phyloP scores from a whole-genome alignment of 2,888 invertebrate genomes.

The Platycheirus rosarum region DNA sequence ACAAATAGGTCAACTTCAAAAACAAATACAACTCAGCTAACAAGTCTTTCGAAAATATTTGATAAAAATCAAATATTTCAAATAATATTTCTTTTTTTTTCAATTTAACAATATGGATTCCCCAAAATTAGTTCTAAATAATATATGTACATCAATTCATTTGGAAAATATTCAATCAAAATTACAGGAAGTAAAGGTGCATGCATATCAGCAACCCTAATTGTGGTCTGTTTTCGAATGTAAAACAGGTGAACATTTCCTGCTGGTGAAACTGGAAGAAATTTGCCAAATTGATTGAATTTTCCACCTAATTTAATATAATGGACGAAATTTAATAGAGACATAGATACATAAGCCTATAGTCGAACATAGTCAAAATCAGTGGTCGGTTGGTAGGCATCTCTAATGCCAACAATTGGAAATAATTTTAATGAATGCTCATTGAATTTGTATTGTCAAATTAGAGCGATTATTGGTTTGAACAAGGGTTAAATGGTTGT shows the following conservation, averaged over 20 bases:
- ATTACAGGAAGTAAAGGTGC: slow-evolving; percentile 2
- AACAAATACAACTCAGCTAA: no score
- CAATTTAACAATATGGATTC: background rate
- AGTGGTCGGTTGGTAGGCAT: background rate
- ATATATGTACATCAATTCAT: slow-evolving; percentile 4
- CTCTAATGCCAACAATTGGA: background rate
- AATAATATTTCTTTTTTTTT: background rate
- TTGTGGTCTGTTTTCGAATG: slow-evolving; percentile 9
- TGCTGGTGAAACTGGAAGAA: slow-evolving; percentile 22
- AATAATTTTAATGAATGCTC: background rate
- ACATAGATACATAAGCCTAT: no score
- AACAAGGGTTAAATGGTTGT: no score
- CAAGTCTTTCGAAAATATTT: no score
- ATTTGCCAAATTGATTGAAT: slow-evolving; percentile 43
- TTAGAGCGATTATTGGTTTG: no score
- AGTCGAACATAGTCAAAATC: slow-evolving; percentile 30
- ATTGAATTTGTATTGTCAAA: no score
- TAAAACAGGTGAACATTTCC: slow-evolving; percentile 2
- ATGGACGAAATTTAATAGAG: slow-evolving; percentile 7
- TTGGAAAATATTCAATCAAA: slow-evolving; percentile 53
- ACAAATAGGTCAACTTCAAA: no score
- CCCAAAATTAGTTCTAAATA: background rate
- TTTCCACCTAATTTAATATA: slow-evolving; percentile 48
- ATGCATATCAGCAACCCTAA: background rate
- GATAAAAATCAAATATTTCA: no score